Percentiles rank a stretch among this genome's conserved stretches.
phyloP scores from a whole-genome alignment of 2,797 vertebrate species.

The Sebastolobus altivelis region DNA sequence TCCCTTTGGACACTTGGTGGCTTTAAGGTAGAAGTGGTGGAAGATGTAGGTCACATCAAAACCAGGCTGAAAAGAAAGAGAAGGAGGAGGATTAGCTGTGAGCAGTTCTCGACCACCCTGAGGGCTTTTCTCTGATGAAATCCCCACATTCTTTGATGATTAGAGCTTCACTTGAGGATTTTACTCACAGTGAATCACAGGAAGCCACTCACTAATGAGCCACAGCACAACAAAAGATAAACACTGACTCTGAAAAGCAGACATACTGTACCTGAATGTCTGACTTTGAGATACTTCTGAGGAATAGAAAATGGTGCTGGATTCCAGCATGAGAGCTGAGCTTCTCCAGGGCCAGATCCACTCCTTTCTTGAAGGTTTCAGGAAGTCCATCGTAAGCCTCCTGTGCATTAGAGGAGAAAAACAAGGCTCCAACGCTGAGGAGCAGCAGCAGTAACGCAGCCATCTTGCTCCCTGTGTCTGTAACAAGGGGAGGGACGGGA shows the following conservation, averaged over 20 bases:
- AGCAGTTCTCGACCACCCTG: neutral
- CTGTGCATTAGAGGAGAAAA: slow-evolving; percentile 50
- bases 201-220: neutral
- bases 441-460: slow-evolving; percentile 70
- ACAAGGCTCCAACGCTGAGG: slow-evolving; percentile 50
- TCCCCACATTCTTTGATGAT: neutral
- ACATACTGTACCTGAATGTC: slow-evolving; percentile 67
- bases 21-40: slow-evolving; percentile 83
- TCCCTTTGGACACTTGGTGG: slow-evolving; percentile 80
- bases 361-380: slow-evolving; percentile 74
- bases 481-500: neutral
- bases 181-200: neutral
- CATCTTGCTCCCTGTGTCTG: slow-evolving; percentile 69
- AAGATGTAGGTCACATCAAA: slow-evolving; percentile 78
- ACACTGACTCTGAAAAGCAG: neutral
- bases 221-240: neutral
- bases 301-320: slow-evolving; percentile 77
- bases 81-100: neutral
- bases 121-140: neutral
- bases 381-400: slow-evolving; percentile 68
- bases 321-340: slow-evolving; percentile 62
- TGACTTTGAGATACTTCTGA: slow-evolving; percentile 63
- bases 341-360: slow-evolving; percentile 75
- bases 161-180: neutral
- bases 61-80: slow-evolving; percentile 68